These are phyloP conservation scores for Scomber colias DNA, from an alignment of 2,113 vertebrate genomes.

Conservation along the genomic window DNA sequence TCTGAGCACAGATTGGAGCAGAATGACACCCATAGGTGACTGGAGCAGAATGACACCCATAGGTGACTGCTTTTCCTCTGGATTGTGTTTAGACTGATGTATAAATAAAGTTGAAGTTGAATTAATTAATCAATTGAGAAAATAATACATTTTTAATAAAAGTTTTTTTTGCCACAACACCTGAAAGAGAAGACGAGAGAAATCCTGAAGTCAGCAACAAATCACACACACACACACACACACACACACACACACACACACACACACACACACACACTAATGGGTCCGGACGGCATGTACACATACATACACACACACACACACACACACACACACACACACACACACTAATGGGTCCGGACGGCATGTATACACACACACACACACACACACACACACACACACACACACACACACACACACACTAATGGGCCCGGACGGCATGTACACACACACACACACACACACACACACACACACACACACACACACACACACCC, in stretches of 20 bases:
- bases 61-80: too few species aligned
- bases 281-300: too few species aligned
- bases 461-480: slow-evolving; percentile 28
- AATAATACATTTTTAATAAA: too few species aligned
- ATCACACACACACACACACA: slow-evolving; percentile 19
- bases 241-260: slow-evolving; percentile 30
- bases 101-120: too few species aligned
- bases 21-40: too few species aligned
- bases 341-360: too few species aligned
- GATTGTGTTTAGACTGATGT: too few species aligned
- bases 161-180: too few species aligned
- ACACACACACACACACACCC: slow-evolving; percentile 7
- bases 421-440: not conserved
- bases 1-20: too few species aligned
- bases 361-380: slow-evolving; percentile 31
- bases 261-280: slow-evolving; percentile 1
- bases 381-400: slow-evolving; percentile 9
- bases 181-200: not conserved
- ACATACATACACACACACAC: slow-evolving; percentile 33
- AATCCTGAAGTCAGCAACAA: slow-evolving; percentile 45
- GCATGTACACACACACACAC: slow-evolving; percentile 4
- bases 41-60: too few species aligned
- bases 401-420: slow-evolving; percentile 12
- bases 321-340: slow-evolving; percentile 3
- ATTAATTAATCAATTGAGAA: too few species aligned